A percentile compares a stretch with the other conserved stretches of the same genome.
phyloP scores from a whole-genome alignment of 2,888 invertebrate species.

The Cotesia congregata region DNA sequence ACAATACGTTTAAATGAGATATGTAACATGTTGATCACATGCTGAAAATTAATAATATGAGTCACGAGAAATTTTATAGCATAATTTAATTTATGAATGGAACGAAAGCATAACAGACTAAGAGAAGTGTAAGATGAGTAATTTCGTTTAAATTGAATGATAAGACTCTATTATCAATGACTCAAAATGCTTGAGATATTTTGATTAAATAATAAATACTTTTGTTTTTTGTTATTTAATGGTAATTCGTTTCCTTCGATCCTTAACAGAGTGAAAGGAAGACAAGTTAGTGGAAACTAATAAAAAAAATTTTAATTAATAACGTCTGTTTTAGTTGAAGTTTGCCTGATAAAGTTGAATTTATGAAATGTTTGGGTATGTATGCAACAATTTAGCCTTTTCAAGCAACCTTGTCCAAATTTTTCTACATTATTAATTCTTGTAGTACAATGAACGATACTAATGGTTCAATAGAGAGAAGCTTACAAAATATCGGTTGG shows the following conservation, averaged over 20 bases:
- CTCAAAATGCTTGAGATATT: conserved; percentile 28
- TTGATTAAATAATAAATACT: neutral
- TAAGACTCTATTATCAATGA: conserved; percentile 19
- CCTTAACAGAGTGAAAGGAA: no score
- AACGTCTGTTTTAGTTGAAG: no score
- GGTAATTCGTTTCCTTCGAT: neutral
- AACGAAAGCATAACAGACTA: conserved; percentile 4
- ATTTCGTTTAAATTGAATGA: conserved; percentile 21
- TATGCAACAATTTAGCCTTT: no score
- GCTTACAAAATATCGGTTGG: no score
- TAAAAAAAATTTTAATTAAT: no score
- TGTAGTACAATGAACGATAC: no score
- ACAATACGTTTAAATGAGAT: neutral
- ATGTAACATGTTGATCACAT: conserved; percentile 9
- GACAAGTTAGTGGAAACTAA: no score
- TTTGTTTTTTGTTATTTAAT: neutral
- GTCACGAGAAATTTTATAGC: neutral
- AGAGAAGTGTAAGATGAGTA: conserved; percentile 6
- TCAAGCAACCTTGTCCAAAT: no score
- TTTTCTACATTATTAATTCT: no score
- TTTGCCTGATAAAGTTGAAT: no score
- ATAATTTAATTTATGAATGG: neutral
- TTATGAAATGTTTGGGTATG: no score
- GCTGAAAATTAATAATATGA: neutral
- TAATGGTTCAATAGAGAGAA: no score